A percentile compares a stretch with the other conserved stretches of the same genome.
These are phyloP conservation scores for Drosophila suzukii DNA, from an alignment of 1,140 invertebrate genomes.

Conservation along the genomic window DNA sequence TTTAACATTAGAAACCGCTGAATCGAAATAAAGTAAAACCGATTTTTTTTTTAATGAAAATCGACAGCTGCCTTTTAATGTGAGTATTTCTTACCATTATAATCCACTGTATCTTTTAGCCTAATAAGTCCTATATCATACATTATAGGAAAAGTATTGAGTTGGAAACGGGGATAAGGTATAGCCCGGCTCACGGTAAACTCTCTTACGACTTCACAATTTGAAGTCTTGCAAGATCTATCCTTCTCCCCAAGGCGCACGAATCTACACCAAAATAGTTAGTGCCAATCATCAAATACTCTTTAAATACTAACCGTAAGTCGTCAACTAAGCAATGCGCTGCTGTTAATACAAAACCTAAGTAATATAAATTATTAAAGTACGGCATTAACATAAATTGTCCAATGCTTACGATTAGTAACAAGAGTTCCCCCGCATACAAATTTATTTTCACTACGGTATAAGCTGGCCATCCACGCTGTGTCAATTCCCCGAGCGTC, in stretches of 20 bases:
- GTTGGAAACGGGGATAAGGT: not conserved
- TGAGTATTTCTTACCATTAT: not conserved
- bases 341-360: not conserved
- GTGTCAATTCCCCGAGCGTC: not conserved
- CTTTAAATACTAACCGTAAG: not conserved
- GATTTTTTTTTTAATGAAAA: not conserved
- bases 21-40: too few relatives aligned
- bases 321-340: rapidly evolving
- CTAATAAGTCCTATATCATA: not conserved
- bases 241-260: conserved; percentile 1
- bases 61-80: not conserved
- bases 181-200: not conserved
- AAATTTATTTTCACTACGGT: not conserved
- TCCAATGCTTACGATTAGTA: not conserved
- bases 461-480: not conserved
- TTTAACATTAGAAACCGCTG: not conserved
- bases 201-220: not conserved
- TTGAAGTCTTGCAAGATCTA: not conserved
- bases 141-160: too few relatives aligned
- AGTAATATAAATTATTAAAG: not conserved
- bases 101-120: not conserved
- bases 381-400: not conserved
- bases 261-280: not conserved
- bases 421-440: not conserved
- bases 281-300: not conserved